Evolutionary conservation across 1,140 invertebrate species (phyloP), one percentile per base, ranked within the genome.

Genomic region (Euura saliciscinereae): DNA sequence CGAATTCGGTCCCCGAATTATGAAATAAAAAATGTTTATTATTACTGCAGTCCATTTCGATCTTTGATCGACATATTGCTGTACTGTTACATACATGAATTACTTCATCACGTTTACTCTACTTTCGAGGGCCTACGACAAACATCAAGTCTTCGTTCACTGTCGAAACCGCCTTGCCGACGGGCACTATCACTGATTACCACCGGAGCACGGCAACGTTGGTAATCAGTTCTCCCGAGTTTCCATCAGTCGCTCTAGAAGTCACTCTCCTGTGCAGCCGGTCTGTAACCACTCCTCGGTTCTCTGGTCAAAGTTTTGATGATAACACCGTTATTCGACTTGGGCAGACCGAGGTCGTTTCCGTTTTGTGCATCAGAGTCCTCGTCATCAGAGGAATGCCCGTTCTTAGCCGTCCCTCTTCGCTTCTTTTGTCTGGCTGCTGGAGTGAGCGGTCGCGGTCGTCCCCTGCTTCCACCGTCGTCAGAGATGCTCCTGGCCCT

Each of bases 371-470:
- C 13, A n/a, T 87, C 84, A 1, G 86, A 87, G 75, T 86, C 85
- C 69, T 87, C 86, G 69, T 87, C 86, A 65, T 87, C 86, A 2
- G 83, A 86, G 2, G 84, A 84, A 69, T 83, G 44, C 13, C 79
- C 72, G n/a, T 78, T 70, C 73, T 75, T 66, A 7, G 69, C 51
- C 8, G 68, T 51, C 44, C 64, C 64, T n/a, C 75, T 71, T 70
- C 76, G 77, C 69, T 73, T 80, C 71, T 76, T 83, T 66, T 76
- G 82, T 51, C 45, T 83, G 0, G 75, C n/a, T 3, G 59, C 75
- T 5, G 84, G 81, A 43, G 83, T 83, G n/a, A 78, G 80, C 7
- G 80, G 79, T 68, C 79, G 75, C 4, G 80, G 79, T 66, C 79
- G 75, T 4, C 46, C 66, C 10, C 64, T 70, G 66, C 72, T 75